Base-by-base conservation (phyloP, 1,140 invertebrate species). In the Dryas iulia region DNA sequence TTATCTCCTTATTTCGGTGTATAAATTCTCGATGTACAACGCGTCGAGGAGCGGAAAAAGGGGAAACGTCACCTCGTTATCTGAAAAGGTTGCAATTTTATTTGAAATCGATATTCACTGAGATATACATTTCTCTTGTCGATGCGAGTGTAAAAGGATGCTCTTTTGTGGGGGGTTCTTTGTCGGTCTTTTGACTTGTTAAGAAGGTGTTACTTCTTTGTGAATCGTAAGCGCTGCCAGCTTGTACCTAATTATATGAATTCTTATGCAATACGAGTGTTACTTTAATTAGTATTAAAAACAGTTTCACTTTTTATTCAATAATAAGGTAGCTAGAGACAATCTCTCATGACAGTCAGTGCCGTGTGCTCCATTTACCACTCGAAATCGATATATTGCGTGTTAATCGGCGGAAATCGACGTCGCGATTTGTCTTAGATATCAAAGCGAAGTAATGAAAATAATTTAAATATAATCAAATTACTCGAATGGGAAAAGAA, bases 11-110 rank as follows among this genome's bases (percentile, higher is more conserved):
- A 89, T 91, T 89, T 89, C 83, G 86, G 84, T 83, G 85, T 81
- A 87, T 91, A 91, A 89, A 91, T 87, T 89, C 84, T 73, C 81
- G 81, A 84, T 82, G 84, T 84, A 75, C 72, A 78, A 76, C 70
- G 77, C 84, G 83, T 86, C 82, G 78, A 76, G 67, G 64, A 76
- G 74, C 79, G 81, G 79, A 86, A 87, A 47, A 87, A 87, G 85
- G 84, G 86, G 87, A 89, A 87, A 87, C 83, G 84, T 87, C 89
- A 89, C 86, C 87, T 90, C 86, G 86, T 91, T 91, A 90, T 90
- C 82, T 85, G 79, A 86, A 89, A 91, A 90, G 83, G 89, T 87
- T 91, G 85, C 87, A 89, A 90, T 89, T 89, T 91, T 91, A 91
- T 91, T 89, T 87, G 89, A 91, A 91, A 91, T 90, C 89, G 89